Evolutionary conservation across 1,140 invertebrate species (phyloP).

Genomic region (Cyrtorhinus lividipennis): DNA sequence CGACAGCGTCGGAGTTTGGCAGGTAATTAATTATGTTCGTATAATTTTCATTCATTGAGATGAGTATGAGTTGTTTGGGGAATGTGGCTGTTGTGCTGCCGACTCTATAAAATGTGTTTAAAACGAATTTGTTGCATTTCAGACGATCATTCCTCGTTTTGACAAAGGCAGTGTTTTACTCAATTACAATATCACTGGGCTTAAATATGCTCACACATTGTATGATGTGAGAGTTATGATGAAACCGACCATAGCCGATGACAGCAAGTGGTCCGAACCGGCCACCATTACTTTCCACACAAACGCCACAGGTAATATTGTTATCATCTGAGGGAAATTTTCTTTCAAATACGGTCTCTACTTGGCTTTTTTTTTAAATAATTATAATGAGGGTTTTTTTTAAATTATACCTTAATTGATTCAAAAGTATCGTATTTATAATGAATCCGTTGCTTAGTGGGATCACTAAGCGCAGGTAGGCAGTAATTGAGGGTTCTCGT

Average conservation of each 20-base stretch:
- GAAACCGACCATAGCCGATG: constrained; percentile 35
- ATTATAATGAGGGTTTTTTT: too few relatives aligned
- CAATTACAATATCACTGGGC: constrained; percentile 36
- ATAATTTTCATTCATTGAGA: not conserved
- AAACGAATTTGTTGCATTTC: too few relatives aligned
- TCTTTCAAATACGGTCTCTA: constrained; percentile 17
- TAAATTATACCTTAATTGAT: too few relatives aligned
- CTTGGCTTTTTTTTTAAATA: too few relatives aligned
- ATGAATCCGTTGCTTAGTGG: too few relatives aligned
- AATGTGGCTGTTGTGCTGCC: too few relatives aligned
- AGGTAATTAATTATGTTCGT: constrained; percentile 32
- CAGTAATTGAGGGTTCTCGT: too few relatives aligned
- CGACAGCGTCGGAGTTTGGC: constrained; percentile 35
- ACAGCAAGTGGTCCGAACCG: constrained; percentile 53
- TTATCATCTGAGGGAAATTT: not conserved
- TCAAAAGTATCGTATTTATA: too few relatives aligned
- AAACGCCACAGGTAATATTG: constrained; percentile 36
- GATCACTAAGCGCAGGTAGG: too few relatives aligned
- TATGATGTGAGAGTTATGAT: constrained; percentile 53
- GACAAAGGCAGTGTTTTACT: too few relatives aligned
- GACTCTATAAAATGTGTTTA: too few relatives aligned
- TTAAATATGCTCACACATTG: constrained; percentile 45
- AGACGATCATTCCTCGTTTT: too few relatives aligned
- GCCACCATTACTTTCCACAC: constrained; percentile 41
- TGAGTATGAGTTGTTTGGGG: not conserved